Evolutionary conservation across 2,113 vertebrate species (phyloP).

Genomic region (Proterorhinus semilunaris): DNA sequence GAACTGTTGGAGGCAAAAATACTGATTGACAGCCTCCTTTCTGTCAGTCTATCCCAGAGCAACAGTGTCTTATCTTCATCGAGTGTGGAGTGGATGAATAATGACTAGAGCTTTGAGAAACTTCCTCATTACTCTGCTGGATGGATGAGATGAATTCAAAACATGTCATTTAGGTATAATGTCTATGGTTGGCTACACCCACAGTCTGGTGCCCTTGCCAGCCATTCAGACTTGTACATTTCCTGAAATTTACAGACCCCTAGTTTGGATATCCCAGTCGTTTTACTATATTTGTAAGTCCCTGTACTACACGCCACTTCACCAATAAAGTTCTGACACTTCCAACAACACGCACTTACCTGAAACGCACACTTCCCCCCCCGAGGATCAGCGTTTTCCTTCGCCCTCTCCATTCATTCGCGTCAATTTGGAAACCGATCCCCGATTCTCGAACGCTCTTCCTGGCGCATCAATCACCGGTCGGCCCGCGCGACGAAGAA

Average conservation of each 20-base stretch:
- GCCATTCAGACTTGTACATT: neutral
- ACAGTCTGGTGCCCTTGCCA: neutral
- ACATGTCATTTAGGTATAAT: neutral
- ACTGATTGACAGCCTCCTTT: no score
- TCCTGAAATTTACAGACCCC: neutral
- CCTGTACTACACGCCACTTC: neutral
- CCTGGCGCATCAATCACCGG: constrained; percentile 33
- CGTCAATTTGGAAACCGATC: constrained; percentile 28
- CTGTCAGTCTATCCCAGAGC: no score
- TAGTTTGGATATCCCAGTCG: neutral
- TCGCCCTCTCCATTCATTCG: constrained; percentile 23
- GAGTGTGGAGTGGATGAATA: no score
- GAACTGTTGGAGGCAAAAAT: no score
- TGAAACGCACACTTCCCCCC: constrained; percentile 26
- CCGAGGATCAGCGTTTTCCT: constrained; percentile 28
- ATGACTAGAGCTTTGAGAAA: no score
- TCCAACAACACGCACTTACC: constrained; percentile 36
- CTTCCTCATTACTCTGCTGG: no score
- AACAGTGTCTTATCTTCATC: no score
- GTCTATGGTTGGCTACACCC: neutral
- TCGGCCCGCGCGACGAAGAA: constrained; percentile 4
- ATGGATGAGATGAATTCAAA: neutral
- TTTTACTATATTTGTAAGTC: neutral
- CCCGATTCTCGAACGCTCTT: constrained; percentile 18
- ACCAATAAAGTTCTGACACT: constrained; percentile 33